Conservation (phyloP, 2,888 invertebrate genomes). For the Acrobasis consociella region DNA sequence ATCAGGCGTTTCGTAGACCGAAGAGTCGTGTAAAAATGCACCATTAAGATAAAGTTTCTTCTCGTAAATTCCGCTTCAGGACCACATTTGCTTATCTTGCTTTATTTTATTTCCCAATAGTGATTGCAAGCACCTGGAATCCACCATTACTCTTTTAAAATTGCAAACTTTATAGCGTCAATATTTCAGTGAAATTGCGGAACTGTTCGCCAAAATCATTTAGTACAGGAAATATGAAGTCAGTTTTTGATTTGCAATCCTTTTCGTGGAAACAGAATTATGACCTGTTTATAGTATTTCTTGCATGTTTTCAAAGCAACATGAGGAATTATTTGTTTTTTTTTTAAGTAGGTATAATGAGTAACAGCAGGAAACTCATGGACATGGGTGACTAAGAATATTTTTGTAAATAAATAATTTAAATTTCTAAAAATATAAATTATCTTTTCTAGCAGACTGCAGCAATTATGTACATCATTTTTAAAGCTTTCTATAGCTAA, state of each 20-base stretch:
- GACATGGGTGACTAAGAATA: no score
- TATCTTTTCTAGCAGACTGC: no score
- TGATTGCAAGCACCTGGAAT: slow-evolving; percentile 68
- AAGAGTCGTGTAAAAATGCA: neutral
- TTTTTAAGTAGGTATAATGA: no score
- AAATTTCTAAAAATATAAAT: no score
- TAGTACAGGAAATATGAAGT: slow-evolving; percentile 43
- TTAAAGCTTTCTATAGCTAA: no score
- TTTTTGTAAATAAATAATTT: no score
- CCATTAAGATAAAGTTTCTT: slow-evolving; percentile 11
- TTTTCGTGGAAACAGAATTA: slow-evolving; percentile 4
- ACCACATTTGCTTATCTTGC: slow-evolving; percentile 49
- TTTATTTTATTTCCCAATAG: slow-evolving; percentile 65
- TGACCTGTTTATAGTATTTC: slow-evolving; percentile 8
- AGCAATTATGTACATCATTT: no score
- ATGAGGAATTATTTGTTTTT: neutral
- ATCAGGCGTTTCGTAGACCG: neutral
- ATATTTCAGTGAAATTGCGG: slow-evolving; percentile 63
- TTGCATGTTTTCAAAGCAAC: neutral
- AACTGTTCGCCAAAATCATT: slow-evolving; percentile 54
- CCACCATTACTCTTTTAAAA: slow-evolving; percentile 31
- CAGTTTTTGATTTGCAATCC: slow-evolving; percentile 30
- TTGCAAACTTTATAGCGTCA: slow-evolving; percentile 50
- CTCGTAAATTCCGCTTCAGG: slow-evolving; percentile 2
- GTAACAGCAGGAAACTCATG: no score